These are phyloP conservation scores for Riparia riparia DNA, from an alignment of 2,113 vertebrate genomes.

Conservation along the genomic window DNA sequence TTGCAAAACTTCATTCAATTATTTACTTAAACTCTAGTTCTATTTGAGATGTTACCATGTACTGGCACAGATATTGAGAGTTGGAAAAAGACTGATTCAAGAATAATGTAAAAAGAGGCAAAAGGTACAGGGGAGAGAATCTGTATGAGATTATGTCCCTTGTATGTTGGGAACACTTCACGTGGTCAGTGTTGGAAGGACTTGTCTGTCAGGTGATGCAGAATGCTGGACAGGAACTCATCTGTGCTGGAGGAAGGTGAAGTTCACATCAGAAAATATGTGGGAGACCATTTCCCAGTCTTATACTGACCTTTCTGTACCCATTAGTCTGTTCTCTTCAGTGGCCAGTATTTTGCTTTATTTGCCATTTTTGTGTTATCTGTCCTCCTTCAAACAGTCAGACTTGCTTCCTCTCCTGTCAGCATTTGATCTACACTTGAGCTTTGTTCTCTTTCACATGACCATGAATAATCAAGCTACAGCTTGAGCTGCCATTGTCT, in stretches of 20 bases:
- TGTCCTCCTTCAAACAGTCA: background rate
- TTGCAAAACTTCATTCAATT: background rate
- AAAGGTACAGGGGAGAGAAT: background rate
- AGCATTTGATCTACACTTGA: background rate
- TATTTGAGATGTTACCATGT: background rate
- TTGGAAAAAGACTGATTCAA: background rate
- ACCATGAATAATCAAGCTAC: background rate
- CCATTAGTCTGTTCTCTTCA: background rate
- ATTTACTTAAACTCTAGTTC: background rate
- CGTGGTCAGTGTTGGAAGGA: accelerated
- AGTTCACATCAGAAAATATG: background rate
- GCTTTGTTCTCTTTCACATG: background rate
- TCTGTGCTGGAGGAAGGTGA: background rate
- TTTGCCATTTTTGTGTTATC: background rate
- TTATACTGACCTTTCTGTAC: accelerated
- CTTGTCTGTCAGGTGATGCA: background rate
- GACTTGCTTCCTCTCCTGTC: background rate
- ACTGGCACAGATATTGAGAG: background rate
- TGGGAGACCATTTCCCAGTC: background rate
- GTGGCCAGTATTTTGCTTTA: background rate
- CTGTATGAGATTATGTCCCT: background rate
- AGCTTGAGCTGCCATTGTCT: background rate
- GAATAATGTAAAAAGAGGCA: background rate
- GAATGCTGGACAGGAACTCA: background rate
- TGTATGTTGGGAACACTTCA: background rate